Evolutionary conservation across 2,113 vertebrate genomes (phyloP).

Genomic region (Garra rufa): DNA sequence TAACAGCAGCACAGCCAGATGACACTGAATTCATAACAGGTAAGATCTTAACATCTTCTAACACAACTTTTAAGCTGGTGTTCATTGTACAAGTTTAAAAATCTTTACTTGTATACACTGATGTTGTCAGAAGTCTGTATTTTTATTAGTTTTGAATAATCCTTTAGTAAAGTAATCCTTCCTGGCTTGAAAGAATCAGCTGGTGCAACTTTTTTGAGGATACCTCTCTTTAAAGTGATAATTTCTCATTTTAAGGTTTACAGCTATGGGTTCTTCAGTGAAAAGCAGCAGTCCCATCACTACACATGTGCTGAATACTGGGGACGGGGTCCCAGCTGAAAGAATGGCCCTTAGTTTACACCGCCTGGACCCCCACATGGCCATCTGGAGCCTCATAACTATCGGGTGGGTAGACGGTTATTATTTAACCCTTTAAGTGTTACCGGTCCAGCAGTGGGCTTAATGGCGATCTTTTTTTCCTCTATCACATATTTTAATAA

Average conservation of each 20-base stretch:
- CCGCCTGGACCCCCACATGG: constrained; percentile 64
- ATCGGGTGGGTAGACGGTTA: constrained; percentile 56
- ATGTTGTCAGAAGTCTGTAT: too few species aligned
- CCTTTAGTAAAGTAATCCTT: background rate
- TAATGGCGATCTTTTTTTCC: too few species aligned
- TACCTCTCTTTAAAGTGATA: too few species aligned
- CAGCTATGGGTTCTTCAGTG: constrained; percentile 57
- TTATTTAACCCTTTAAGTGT: too few species aligned
- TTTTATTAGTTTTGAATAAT: background rate
- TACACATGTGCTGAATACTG: constrained; percentile 73
- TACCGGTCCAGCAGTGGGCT: too few species aligned
- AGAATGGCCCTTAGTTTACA: constrained; percentile 73
- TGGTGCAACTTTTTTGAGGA: too few species aligned
- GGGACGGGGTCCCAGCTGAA: constrained; percentile 69
- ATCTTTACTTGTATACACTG: too few species aligned
- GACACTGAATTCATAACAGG: background rate
- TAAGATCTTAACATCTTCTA: background rate
- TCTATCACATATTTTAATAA: too few species aligned
- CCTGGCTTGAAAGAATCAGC: background rate
- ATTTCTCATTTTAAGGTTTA: background rate
- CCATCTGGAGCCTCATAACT: constrained; percentile 71
- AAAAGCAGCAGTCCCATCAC: constrained; percentile 66
- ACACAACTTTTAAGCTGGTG: background rate
- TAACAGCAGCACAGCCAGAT: background rate
- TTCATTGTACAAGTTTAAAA: too few species aligned